phyloP scores from a whole-genome alignment of 2,888 invertebrate species.

The Apodemia zela region DNA sequence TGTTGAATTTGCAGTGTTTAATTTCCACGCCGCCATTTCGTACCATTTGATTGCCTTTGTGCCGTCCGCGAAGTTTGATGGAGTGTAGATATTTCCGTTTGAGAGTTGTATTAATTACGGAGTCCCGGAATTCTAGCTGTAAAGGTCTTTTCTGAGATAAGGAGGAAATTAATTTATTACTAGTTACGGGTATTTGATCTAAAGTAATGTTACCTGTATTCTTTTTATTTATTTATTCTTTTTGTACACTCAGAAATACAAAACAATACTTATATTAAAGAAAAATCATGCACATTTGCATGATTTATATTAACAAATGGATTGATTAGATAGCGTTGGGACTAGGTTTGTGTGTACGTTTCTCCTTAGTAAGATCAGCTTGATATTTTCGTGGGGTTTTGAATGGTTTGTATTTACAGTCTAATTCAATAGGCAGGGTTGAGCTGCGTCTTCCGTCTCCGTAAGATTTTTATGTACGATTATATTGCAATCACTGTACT shows the following conservation, averaged over 20 bases:
- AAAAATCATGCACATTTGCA: too few relatives aligned
- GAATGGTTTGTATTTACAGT: too few relatives aligned
- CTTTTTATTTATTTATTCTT: too few relatives aligned
- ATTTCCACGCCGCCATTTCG: conserved; percentile 62
- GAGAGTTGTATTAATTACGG: conserved; percentile 70
- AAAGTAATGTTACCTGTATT: not conserved
- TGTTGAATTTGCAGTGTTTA: conserved; percentile 54
- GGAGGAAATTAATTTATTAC: not conserved
- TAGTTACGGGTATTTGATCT: not conserved
- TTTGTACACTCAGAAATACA: too few relatives aligned
- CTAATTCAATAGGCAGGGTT: too few relatives aligned
- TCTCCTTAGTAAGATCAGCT: too few relatives aligned
- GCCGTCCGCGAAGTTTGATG: conserved; percentile 63
- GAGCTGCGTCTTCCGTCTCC: too few relatives aligned
- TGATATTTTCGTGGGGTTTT: too few relatives aligned
- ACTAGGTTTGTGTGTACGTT: too few relatives aligned
- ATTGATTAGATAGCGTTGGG: too few relatives aligned
- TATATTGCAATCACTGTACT: not conserved
- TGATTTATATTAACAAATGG: too few relatives aligned
- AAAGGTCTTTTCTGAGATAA: not conserved
- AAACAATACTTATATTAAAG: too few relatives aligned
- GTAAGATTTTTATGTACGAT: not conserved
- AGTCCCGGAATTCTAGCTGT: conserved; percentile 25
- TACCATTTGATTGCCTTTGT: conserved; percentile 74
- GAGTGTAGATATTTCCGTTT: conserved; percentile 74